phyloP scores from a whole-genome alignment of 2,888 invertebrate species.

The Lottia scabra region DNA sequence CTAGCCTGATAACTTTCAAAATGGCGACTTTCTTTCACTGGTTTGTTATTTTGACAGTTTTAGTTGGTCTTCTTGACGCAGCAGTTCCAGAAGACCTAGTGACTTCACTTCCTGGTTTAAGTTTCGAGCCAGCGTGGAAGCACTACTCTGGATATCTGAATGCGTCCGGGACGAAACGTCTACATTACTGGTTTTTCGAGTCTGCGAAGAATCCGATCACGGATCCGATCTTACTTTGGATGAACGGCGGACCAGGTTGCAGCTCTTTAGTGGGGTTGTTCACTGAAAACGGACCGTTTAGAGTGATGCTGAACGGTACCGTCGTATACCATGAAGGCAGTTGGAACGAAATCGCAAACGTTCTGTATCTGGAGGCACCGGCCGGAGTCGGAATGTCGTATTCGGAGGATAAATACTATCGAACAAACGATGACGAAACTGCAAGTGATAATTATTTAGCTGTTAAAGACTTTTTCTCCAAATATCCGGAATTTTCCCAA shows the following conservation, averaged over 20 bases:
- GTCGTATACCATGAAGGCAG: slow-evolving; percentile 51
- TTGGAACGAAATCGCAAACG: slow-evolving; percentile 68
- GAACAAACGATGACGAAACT: slow-evolving; percentile 67
- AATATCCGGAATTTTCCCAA: slow-evolving; percentile 68
- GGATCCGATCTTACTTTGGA: slow-evolving; percentile 70
- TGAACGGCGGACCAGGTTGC: slow-evolving; percentile 72
- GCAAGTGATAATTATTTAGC: slow-evolving; percentile 71
- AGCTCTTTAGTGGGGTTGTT: slow-evolving; percentile 69
- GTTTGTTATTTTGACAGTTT: too few species aligned
- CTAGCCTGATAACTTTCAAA: too few species aligned
- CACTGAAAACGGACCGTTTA: slow-evolving; percentile 70
- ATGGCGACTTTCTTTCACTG: too few species aligned
- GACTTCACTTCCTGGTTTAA: slow-evolving; percentile 66
- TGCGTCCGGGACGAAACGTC: slow-evolving; percentile 60
- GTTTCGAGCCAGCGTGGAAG: slow-evolving; percentile 63
- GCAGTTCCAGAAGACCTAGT: slow-evolving; percentile 60
- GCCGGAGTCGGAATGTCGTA: slow-evolving; percentile 73
- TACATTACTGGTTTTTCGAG: slow-evolving; percentile 71
- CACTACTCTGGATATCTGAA: slow-evolving; percentile 71
- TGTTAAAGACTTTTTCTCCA: slow-evolving; percentile 70
- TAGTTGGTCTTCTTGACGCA: background rate
- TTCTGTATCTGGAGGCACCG: slow-evolving; percentile 72
- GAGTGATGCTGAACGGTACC: slow-evolving; percentile 37
- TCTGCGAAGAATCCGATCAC: slow-evolving; percentile 64
- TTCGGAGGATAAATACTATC: slow-evolving; percentile 68